Percentiles rank a stretch among this genome's conserved stretches.
These are phyloP conservation scores for Acanthosepion esculentum DNA, from an alignment of 2,888 invertebrate species.

Conservation along the genomic window DNA sequence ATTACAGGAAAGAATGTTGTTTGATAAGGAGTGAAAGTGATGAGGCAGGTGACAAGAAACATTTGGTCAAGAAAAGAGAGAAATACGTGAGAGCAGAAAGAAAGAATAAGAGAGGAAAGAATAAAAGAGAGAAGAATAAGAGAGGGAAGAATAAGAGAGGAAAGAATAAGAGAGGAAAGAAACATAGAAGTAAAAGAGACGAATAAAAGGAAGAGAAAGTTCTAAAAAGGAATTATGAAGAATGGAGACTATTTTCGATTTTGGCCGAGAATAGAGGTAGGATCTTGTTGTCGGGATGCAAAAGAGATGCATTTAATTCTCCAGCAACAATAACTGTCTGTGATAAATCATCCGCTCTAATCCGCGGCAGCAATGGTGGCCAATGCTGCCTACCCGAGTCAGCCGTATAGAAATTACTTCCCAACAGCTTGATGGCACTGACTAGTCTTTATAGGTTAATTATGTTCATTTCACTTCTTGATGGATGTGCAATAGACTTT, in stretches of 20 bases:
- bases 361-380: neutral
- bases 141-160: too few species aligned
- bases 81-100: too few species aligned
- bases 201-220: neutral
- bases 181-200: too few species aligned
- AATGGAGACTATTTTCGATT: neutral
- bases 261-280: neutral
- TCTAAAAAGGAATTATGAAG: neutral
- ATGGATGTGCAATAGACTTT: conserved; percentile 9
- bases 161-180: too few species aligned
- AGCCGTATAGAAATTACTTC: neutral
- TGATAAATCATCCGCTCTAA: neutral
- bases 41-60: too few species aligned
- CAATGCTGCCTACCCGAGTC: too few species aligned
- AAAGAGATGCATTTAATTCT: conserved; percentile 21
- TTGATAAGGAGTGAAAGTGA: too few species aligned
- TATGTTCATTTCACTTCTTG: neutral
- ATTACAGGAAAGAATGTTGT: too few species aligned
- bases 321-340: conserved; percentile 1
- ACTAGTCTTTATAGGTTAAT: neutral
- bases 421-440: conserved; percentile 12
- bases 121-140: too few species aligned
- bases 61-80: too few species aligned
- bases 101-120: too few species aligned
- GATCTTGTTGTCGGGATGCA: neutral